These are phyloP conservation scores for Cheilosia impressa DNA, from an alignment of 2,888 invertebrate species.

Conservation along the genomic window DNA sequence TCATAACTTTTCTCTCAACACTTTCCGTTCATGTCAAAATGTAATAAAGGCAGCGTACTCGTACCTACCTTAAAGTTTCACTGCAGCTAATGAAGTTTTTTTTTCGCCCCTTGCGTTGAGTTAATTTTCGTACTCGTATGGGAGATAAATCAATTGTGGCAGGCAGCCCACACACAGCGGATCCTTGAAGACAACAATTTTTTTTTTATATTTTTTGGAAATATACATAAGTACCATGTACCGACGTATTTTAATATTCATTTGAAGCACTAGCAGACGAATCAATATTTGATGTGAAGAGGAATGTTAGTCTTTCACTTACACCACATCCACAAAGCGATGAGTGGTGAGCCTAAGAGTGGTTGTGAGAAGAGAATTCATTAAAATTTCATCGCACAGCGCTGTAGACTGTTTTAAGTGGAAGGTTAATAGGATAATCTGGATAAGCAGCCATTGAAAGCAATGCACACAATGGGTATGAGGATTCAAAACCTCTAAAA, in stretches of 20 bases:
- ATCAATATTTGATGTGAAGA: conserved; percentile 42
- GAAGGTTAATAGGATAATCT: conserved; percentile 29
- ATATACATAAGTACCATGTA: background rate
- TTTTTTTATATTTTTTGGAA: too few species aligned
- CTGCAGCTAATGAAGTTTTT: conserved; percentile 38
- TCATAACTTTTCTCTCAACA: conserved; percentile 27
- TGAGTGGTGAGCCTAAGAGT: conserved; percentile 33
- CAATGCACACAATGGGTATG: conserved; percentile 12
- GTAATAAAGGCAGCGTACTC: conserved; percentile 38
- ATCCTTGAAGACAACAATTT: too few species aligned
- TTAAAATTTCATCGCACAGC: background rate
- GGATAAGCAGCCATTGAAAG: background rate
- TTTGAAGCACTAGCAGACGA: conserved; percentile 18
- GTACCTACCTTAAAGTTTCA: conserved; percentile 47
- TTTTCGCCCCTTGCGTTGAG: background rate
- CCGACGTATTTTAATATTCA: conserved; percentile 19
- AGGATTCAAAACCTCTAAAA: background rate
- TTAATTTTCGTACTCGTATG: conserved; percentile 14
- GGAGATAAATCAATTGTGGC: conserved; percentile 29
- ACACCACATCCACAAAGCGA: background rate
- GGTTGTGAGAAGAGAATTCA: conserved; percentile 18
- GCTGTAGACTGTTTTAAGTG: conserved; percentile 12
- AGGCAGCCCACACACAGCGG: background rate
- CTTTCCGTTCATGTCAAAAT: conserved; percentile 39
- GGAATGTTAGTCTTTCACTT: conserved; percentile 21